phyloP scores from a whole-genome alignment of 1,140 invertebrate species.

The Anastrepha obliqua region DNA sequence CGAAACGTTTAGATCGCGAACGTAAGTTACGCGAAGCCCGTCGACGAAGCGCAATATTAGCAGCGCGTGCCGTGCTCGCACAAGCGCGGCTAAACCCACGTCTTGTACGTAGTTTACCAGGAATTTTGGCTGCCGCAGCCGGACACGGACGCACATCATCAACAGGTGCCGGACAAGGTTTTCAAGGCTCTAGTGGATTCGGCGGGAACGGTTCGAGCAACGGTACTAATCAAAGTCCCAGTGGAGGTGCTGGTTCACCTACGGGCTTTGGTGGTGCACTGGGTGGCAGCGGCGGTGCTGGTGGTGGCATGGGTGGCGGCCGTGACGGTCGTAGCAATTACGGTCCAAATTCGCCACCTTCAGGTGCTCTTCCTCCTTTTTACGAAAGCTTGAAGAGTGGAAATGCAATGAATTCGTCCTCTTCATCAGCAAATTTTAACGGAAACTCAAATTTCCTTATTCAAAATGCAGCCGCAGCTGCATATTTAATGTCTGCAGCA shows the following conservation, averaged over 20 bases:
- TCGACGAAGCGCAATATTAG: slow-evolving; percentile 68
- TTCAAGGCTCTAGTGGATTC: slow-evolving; percentile 68
- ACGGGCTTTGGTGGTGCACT: slow-evolving; percentile 77
- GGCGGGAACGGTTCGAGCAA: slow-evolving; percentile 69
- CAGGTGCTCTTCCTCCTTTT: slow-evolving; percentile 87
- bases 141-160: slow-evolving; percentile 83
- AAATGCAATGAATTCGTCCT: slow-evolving; percentile 78
- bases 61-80: slow-evolving; percentile 66
- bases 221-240: slow-evolving; percentile 75
- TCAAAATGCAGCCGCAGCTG: slow-evolving; percentile 73
- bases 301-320: slow-evolving; percentile 83
- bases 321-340: slow-evolving; percentile 86
- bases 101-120: slow-evolving; percentile 68
- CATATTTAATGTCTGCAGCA: slow-evolving; percentile 69
- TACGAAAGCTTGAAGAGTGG: slow-evolving; percentile 88
- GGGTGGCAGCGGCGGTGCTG: slow-evolving; percentile 79
- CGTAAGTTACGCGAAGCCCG: slow-evolving; percentile 67
- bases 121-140: slow-evolving; percentile 82
- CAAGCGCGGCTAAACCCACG: slow-evolving; percentile 75
- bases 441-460: slow-evolving; percentile 82
- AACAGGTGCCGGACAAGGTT: slow-evolving; percentile 73
- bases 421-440: slow-evolving; percentile 76
- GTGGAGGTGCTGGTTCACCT: slow-evolving; percentile 76
- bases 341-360: slow-evolving; percentile 87
- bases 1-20: slow-evolving; percentile 64